These are phyloP conservation scores for Mormyrus lacerda DNA, from an alignment of 2,113 vertebrate species.

Conservation along the genomic window DNA sequence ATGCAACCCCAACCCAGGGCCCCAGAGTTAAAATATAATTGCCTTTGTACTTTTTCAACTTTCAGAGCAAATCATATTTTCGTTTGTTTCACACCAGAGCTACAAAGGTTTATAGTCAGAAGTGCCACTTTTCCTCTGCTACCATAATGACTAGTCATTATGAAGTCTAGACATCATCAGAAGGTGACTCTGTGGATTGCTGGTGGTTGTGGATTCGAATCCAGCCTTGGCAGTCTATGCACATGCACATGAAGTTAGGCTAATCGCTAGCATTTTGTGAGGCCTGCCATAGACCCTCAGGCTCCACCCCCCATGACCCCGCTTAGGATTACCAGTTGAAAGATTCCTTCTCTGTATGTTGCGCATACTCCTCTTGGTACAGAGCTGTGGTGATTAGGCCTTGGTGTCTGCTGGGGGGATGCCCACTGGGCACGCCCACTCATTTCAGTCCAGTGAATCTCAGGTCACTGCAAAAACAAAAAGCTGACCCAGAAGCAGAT, in stretches of 20 bases:
- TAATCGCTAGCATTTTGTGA: neutral
- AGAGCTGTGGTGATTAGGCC: slow-evolving; percentile 61
- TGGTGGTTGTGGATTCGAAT: neutral
- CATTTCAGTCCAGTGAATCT: neutral
- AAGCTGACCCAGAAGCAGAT: neutral
- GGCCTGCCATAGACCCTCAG: neutral
- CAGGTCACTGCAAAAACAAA: slow-evolving; percentile 5
- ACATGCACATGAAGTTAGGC: neutral
- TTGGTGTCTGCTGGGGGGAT: neutral
- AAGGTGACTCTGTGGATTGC: neutral
- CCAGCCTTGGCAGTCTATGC: neutral
- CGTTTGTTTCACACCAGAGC: slow-evolving; percentile 32
- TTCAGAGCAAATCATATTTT: slow-evolving; percentile 48
- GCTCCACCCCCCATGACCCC: neutral
- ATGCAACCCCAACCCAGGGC: neutral
- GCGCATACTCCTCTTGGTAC: slow-evolving; percentile 51
- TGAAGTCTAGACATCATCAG: neutral
- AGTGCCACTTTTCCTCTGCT: neutral
- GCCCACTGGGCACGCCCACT: neutral
- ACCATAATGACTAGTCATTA: neutral
- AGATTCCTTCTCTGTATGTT: slow-evolving; percentile 29
- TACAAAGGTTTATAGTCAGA: slow-evolving; percentile 32
- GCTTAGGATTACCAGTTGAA: neutral
- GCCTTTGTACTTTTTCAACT: slow-evolving; percentile 39
- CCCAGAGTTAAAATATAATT: neutral